Base-by-base conservation (phyloP, 2,888 invertebrate genomes). In the Athalia cordata region DNA sequence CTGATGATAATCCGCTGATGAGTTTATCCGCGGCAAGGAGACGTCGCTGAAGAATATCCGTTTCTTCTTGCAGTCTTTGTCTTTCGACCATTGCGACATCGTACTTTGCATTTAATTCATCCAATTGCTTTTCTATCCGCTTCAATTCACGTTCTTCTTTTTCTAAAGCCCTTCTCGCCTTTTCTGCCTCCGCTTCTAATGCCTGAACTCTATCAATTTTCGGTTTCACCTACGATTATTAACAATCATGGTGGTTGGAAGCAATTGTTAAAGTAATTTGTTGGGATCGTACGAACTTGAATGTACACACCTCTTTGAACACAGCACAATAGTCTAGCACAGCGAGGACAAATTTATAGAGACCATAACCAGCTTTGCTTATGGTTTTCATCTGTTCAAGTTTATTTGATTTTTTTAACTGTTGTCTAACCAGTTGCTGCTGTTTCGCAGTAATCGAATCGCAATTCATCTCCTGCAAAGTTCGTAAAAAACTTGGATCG, bases 321-420 rank as follows among this genome's bases (percentile, higher is more conserved):
- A 98, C 96, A 2, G 95, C 94, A 86, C 96, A 98, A 90, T 97
- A 98, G n/a, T 94, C 96, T 77, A 98, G 91, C 0, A 98, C 97
- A 8, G 98, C 98, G 52, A 93, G 93, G 0, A 98, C 96, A 88
- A 97, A 97, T 89, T 95, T 96, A 8, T 97, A 92, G 7, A 98
- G 91, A 6, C 97, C 97, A 79, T 93, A 95, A 82, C 97, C 98
- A 65, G 97, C 98, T 88, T 95, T 94, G 86, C 97, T 97, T 82
- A 97, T 95, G 43, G 91, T 92, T 81, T 94, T 94, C 97, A 98
- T 97, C 70, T 96, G 96, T 65, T 96, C 96, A 49, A 97, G 87
- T 84, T 95, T 95, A 81, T 93, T 93, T 29, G 93, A 93, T 78
- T 91, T 92, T 84, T 95, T 95, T 93, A 96, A 93, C 86, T 96